Evolutionary conservation across 2,888 invertebrate genomes (phyloP).

Genomic region (Brenthis daphne): DNA sequence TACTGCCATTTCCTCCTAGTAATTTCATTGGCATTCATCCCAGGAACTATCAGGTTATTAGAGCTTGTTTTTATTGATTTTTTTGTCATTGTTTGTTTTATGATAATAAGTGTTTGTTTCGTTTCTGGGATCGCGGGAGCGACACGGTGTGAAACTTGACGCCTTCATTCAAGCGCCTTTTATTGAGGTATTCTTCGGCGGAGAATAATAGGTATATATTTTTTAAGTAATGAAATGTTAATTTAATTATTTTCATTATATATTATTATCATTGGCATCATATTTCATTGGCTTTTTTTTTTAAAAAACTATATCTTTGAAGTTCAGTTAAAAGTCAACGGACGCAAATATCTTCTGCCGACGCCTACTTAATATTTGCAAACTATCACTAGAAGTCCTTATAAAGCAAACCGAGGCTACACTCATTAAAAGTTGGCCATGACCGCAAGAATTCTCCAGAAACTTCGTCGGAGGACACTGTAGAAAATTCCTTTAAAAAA

Average conservation of each 20-base stretch:
- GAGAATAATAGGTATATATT: slow-evolving; percentile 53
- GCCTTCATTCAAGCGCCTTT: slow-evolving; percentile 75
- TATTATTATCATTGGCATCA: not conserved
- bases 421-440: slow-evolving; percentile 75
- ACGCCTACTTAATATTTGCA: slow-evolving; percentile 53
- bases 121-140: slow-evolving; percentile 65
- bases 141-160: slow-evolving; percentile 79
- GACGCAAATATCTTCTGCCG: slow-evolving; percentile 29
- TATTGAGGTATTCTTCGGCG: slow-evolving; percentile 77
- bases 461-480: slow-evolving; percentile 56
- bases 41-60: slow-evolving; percentile 62
- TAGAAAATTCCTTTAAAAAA: slow-evolving; percentile 61
- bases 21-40: slow-evolving; percentile 74
- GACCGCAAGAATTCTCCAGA: slow-evolving; percentile 62
- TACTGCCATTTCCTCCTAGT: slow-evolving; percentile 72
- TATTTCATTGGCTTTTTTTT: not conserved
- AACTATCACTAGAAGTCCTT: slow-evolving; percentile 58
- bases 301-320: not conserved
- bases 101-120: slow-evolving; percentile 80
- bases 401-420: slow-evolving; percentile 62
- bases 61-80: slow-evolving; percentile 65
- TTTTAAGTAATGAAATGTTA: not conserved
- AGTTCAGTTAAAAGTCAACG: not conserved
- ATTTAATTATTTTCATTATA: slow-evolving; percentile 1
- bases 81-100: slow-evolving; percentile 78